Conservation (phyloP, 2,888 invertebrate genomes). For the Chromoteleia sp. region DNA sequence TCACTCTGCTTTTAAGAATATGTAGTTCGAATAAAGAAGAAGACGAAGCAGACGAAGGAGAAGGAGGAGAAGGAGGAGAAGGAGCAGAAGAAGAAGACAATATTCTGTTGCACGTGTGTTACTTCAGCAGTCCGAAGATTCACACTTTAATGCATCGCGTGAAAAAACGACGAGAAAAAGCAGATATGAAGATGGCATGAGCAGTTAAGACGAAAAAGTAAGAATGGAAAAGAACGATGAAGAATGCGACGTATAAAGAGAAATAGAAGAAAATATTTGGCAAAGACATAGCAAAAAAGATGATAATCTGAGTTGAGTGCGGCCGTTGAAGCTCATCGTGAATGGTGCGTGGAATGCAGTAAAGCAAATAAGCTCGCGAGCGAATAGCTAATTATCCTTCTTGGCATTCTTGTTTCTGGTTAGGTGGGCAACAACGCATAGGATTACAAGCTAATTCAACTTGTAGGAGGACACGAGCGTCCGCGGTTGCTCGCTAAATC, state of each 20-base stretch:
- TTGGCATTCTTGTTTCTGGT: slow-evolving; percentile 84
- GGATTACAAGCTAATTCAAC: slow-evolving; percentile 82
- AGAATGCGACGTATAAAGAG: slow-evolving; percentile 54
- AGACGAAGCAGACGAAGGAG: slow-evolving; percentile 14
- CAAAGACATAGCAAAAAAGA: slow-evolving; percentile 60
- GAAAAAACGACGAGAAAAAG: slow-evolving; percentile 30
- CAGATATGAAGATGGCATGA: slow-evolving; percentile 52
- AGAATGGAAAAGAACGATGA: slow-evolving; percentile 37
- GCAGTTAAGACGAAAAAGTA: slow-evolving; percentile 35
- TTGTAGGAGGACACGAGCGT: slow-evolving; percentile 83
- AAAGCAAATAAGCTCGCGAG: slow-evolving; percentile 81
- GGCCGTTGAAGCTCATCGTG: slow-evolving; percentile 69
- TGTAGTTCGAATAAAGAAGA: not conserved
- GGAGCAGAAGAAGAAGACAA: slow-evolving; percentile 26
- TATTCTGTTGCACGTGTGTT: slow-evolving; percentile 32
- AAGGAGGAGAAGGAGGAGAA: too few species aligned
- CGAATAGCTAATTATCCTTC: slow-evolving; percentile 84
- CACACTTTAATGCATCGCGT: slow-evolving; percentile 50
- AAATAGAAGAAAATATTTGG: slow-evolving; percentile 61
- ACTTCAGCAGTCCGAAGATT: slow-evolving; percentile 40
- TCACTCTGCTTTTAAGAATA: not conserved
- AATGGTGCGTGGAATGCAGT: slow-evolving; percentile 80
- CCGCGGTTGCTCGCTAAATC: slow-evolving; percentile 79
- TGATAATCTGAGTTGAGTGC: slow-evolving; percentile 65
- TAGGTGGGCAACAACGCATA: slow-evolving; percentile 76